Evolutionary conservation across 2,797 vertebrate species (phyloP), one percentile per base, ranked within the genome.

Genomic region (Somateria mollissima): DNA sequence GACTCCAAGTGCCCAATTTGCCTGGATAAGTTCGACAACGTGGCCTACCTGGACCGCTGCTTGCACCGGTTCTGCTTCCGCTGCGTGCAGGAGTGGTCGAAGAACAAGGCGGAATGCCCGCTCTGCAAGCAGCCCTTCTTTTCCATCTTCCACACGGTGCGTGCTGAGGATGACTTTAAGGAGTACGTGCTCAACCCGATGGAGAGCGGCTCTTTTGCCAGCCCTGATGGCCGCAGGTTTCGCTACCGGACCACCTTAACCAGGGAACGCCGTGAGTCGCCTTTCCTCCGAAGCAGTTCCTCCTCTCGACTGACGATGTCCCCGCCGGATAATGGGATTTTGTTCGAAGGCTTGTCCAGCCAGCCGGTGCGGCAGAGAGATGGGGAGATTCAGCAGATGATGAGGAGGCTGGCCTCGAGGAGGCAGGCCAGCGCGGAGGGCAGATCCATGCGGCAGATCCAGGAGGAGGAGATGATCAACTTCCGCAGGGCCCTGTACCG

Each of bases 1-100:
- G 99, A 99, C 97, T 99, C 99, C 28, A 99, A 99, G 95, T 99
- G 99, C 96, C 99, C 99, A 30, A 99, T 99, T 95, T 99, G 99
- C 94, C 98, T 99, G 98, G 99, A 99, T 43, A 95, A 95, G 36
- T 99, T 99, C 94, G 98, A 99, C 97, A 99, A 99, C 22, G 98
- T 99, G 60, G 98, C 99, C 0, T 99, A 99, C 75, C 97, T 99
- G 41, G 98, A 99, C 93, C 96, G 98, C 58, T 99, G 99, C 95
- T 97, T 99, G 72, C 99, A 99, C 77, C 99, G 98, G 81, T 99
- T 99, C 96, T 99, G 99, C 90, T 99, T 99, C 96, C 98, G 98
- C 32, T 99, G 99, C 95, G 99, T 99, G 87, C 98, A 99, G 8
- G 99, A 99, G 89, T 99, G 99, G 99, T 99, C 99, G 53, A 99